A percentile compares a stretch with the other conserved stretches of the same genome.
Conservation (phyloP, 2,888 invertebrate genomes). For the Trichacis sp. region DNA sequence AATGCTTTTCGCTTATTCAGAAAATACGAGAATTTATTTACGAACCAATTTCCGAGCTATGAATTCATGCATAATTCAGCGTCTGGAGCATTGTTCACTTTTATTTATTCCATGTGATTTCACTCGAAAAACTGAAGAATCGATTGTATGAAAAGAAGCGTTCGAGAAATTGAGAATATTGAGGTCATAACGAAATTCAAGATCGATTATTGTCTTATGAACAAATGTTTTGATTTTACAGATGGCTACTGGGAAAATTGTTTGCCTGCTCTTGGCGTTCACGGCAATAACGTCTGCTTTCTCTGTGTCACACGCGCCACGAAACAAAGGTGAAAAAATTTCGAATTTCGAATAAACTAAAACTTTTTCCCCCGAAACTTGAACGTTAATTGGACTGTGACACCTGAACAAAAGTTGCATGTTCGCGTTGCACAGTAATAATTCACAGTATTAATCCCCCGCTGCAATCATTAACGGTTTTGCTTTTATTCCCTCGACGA, state of each 20-base stretch:
- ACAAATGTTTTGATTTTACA: constrained; percentile 47
- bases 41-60: background rate
- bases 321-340: constrained; percentile 47
- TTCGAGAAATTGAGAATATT: no score
- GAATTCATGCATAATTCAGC: background rate
- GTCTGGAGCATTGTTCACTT: background rate
- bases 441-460: constrained; percentile 9
- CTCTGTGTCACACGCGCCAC: constrained; percentile 51
- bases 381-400: background rate
- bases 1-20: background rate
- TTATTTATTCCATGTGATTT: background rate
- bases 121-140: no score
- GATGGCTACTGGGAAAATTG: constrained; percentile 60
- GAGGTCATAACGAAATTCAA: background rate
- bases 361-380: background rate
- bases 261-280: constrained; percentile 55
- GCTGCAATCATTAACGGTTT: constrained; percentile 12
- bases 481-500: constrained; percentile 5
- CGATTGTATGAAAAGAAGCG: no score
- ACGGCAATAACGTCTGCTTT: constrained; percentile 55
- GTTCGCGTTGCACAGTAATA: constrained; percentile 10
- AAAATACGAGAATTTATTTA: background rate
- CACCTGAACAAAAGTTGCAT: background rate
- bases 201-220: background rate
- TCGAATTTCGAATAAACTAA: background rate